These are phyloP conservation scores for Drosophila pruinosa DNA, from an alignment of 1,140 invertebrate species.

Conservation along the genomic window DNA sequence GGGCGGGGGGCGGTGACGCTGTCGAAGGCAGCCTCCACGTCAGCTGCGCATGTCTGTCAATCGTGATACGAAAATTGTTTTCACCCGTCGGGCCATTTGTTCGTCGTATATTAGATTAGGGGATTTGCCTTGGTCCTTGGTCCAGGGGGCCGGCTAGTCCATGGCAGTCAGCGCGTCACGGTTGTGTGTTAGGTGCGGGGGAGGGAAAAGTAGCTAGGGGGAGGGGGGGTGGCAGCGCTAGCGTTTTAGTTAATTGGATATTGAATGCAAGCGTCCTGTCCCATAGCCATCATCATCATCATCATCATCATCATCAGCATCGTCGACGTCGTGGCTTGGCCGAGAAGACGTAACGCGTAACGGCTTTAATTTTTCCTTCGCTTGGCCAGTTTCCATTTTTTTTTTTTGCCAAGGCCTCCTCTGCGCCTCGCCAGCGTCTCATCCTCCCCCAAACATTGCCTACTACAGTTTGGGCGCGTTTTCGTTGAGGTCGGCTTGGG, in stretches of 20 bases:
- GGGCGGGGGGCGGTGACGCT: neutral
- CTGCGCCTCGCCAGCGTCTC: neutral
- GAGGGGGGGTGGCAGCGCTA: no score
- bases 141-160: neutral
- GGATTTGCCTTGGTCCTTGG: conserved; percentile 22
- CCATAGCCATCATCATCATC: conserved; percentile 19
- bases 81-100: conserved; percentile 49
- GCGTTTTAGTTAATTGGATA: conserved; percentile 52
- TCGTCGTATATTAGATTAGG: conserved; percentile 48
- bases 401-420: conserved; percentile 17
- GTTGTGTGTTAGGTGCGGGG: neutral
- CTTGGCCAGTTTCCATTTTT: conserved; percentile 21
- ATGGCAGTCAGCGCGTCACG: neutral
- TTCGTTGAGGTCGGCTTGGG: conserved; percentile 10
- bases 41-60: conserved; percentile 72
- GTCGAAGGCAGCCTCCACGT: conserved; percentile 30
- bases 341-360: conserved; percentile 21
- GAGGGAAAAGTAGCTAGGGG: neutral
- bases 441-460: neutral
- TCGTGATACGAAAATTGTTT: conserved; percentile 66
- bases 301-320: no score
- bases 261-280: conserved; percentile 38
- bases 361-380: conserved; percentile 26
- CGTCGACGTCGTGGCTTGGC: neutral
- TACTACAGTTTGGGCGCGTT: conserved; percentile 39